Conservation (phyloP, 2,113 vertebrate genomes). For the Vimba vimba region DNA sequence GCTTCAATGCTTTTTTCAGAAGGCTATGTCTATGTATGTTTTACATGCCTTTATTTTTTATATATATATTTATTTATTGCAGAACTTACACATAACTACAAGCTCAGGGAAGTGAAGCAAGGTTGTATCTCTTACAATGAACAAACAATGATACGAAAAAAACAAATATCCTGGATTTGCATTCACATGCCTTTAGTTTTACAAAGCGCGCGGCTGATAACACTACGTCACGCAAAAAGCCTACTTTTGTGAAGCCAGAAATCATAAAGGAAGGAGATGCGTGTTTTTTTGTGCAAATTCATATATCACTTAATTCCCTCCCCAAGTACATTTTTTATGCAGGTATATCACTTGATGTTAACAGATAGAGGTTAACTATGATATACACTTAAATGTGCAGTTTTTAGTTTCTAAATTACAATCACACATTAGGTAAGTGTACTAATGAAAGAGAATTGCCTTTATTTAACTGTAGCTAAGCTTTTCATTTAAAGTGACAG, state of each 20-base stretch:
- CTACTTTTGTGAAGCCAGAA: not conserved
- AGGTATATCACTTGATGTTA: not conserved
- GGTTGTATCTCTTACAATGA: no score
- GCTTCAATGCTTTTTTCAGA: not conserved
- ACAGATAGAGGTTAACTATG: not conserved
- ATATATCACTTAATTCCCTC: not conserved
- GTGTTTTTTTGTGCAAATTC: not conserved
- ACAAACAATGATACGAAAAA: no score
- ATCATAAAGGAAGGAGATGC: not conserved
- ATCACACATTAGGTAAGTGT: not conserved
- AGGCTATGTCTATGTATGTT: not conserved
- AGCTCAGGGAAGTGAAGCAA: no score
- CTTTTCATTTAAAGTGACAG: not conserved
- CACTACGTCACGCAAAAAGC: not conserved
- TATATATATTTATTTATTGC: no score
- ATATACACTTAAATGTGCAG: not conserved
- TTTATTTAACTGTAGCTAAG: not conserved
- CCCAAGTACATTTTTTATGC: no score
- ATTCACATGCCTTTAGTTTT: not conserved
- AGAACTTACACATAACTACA: no score
- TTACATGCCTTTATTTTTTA: not conserved
- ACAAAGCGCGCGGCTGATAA: not conserved
- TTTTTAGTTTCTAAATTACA: not conserved
- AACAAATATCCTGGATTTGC: no score
- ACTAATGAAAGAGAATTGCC: not conserved